Percentiles rank a stretch among this genome's conserved stretches.
Conservation (phyloP, 2,113 vertebrate genomes). For the Zosterops japonicus region DNA sequence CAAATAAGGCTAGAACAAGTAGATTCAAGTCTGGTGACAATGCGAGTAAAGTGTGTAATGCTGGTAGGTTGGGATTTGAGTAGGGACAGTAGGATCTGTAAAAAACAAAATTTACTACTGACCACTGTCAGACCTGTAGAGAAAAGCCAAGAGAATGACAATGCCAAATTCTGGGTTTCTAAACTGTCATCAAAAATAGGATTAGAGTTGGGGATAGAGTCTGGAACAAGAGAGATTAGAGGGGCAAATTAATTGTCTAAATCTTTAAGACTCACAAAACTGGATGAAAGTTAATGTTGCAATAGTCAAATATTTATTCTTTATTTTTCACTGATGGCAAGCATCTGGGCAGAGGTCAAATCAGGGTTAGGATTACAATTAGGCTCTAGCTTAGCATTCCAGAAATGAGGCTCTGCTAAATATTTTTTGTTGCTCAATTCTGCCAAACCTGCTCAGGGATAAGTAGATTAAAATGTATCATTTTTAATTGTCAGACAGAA, state of each 20-base stretch:
- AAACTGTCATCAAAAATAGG: not conserved
- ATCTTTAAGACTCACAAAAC: slow-evolving; percentile 27
- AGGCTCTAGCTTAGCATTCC: slow-evolving; percentile 19
- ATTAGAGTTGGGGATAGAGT: not conserved
- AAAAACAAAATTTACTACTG: not conserved
- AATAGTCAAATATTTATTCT: slow-evolving; percentile 36
- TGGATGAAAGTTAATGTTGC: not conserved
- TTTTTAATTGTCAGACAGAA: slow-evolving; percentile 71
- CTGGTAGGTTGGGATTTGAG: not conserved
- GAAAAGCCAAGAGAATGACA: slow-evolving; percentile 8
- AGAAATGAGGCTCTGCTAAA: slow-evolving; percentile 11
- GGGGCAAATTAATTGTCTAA: slow-evolving; percentile 21
- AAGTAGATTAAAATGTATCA: slow-evolving; percentile 68
- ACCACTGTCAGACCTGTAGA: not conserved
- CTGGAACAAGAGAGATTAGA: slow-evolving; percentile 29
- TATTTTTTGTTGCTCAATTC: slow-evolving; percentile 38
- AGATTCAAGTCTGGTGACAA: not conserved
- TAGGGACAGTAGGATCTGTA: not conserved
- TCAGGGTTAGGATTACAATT: slow-evolving; percentile 34
- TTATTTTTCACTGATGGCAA: slow-evolving; percentile 16
- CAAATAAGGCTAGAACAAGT: not conserved
- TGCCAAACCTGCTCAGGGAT: slow-evolving; percentile 62
- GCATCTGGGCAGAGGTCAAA: slow-evolving; percentile 25
- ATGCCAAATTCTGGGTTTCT: not conserved
- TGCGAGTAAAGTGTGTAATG: not conserved